Base-by-base conservation (phyloP, 2,113 vertebrate genomes). In the Trichomycterus rosablanca region DNA sequence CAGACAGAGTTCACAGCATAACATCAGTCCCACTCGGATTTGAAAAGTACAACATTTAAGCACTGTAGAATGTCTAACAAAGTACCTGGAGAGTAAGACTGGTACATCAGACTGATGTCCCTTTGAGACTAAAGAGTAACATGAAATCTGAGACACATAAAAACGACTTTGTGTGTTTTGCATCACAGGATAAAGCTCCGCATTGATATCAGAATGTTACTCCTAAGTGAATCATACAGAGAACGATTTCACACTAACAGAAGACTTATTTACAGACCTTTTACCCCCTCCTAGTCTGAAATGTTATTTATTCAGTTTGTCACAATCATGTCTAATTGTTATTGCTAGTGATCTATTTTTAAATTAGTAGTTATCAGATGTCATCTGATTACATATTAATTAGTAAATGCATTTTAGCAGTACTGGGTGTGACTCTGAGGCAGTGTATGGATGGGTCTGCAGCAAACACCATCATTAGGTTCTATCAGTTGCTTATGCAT, bases 281-380 rank as follows among this genome's bases (percentile, higher is more conserved):
- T 73, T 35, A 24, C 16, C 63, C 63, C 18, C 62, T 53, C 67
- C 59, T 70, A 5, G 52, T 59, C 55, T 60, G 22, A 53, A 67
- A 59, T 22, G 57, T 63, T 78, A 72, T 44, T 65, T 58, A 45
- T 67, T 60, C 65, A 64, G 32, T 43, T 45, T 71, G 55, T 66
- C 50, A 43, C 39, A 8, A 53, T 67, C 59, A 55, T 66, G 62
- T 58, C 63, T 62, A 63, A 70, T 70, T 55, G 63, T 74, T 63
- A 66, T 50, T 63, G 58, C 58, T 66, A 46, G 56, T 65, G 63
- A 67, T 54, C 72, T 48, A 67, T 70, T 74, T 74, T 66, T 59
- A 70, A 67, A 67, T 65, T 48, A 74, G 42, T 49, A 67, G 48
- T 44, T 20, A 70, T 63, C 59, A 49, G 48, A 70, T 50, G 67